Evolutionary conservation across 1,140 invertebrate species (phyloP).

Genomic region (Brachystomella parvula): DNA sequence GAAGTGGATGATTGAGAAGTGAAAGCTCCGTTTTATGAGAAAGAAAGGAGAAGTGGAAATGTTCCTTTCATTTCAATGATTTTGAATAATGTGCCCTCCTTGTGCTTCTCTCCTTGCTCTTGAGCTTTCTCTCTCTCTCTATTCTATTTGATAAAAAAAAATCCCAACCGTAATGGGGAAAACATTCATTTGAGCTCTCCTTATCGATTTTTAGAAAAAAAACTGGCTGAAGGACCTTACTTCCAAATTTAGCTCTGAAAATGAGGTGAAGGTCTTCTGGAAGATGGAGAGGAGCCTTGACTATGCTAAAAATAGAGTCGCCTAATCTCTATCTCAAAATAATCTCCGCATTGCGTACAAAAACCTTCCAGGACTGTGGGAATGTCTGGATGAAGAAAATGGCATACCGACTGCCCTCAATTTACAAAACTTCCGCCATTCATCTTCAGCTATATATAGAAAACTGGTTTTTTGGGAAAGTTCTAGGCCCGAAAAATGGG

Average conservation of each 20-base stretch:
- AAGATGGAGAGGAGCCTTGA: conserved; percentile 1
- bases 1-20: background rate
- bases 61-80: background rate
- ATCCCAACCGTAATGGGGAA: background rate
- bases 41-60: conserved; percentile 8
- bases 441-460: too few relatives aligned
- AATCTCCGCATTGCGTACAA: conserved; percentile 9
- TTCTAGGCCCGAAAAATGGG: too few relatives aligned
- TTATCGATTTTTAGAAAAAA: background rate
- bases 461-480: too few relatives aligned
- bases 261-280: background rate
- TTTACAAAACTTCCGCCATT: too few relatives aligned
- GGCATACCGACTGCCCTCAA: background rate
- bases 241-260: conserved; percentile 1
- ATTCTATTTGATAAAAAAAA: background rate
- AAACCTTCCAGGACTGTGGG: background rate
- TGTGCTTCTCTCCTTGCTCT: too few relatives aligned
- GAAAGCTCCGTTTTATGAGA: background rate
- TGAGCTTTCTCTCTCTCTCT: too few relatives aligned
- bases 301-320: conserved; percentile 5
- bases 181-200: conserved; percentile 5
- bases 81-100: background rate
- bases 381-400: too few relatives aligned
- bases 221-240: background rate
- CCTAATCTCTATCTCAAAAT: background rate